Conservation (phyloP, 1,140 invertebrate genomes). For the Lethocerus indicus region DNA sequence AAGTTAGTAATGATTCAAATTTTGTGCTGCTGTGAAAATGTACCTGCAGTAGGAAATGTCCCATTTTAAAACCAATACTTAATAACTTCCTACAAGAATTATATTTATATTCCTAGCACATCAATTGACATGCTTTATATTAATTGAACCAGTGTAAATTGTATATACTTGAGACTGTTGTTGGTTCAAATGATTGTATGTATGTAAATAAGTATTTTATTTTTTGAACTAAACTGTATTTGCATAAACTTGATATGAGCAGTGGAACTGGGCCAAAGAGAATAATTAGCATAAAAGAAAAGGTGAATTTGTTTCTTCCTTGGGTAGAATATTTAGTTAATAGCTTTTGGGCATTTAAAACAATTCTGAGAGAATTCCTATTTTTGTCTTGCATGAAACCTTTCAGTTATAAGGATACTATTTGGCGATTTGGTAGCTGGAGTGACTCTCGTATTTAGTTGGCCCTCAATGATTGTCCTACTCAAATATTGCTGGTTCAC, state of each 20-base stretch:
- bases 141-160: too few relatives aligned
- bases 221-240: too few relatives aligned
- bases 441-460: conserved; percentile 61
- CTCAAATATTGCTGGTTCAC: conserved; percentile 62
- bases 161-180: too few relatives aligned
- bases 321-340: conserved; percentile 24
- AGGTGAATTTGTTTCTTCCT: conserved; percentile 19
- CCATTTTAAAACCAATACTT: too few relatives aligned
- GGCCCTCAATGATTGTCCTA: conserved; percentile 74
- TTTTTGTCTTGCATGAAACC: conserved; percentile 53
- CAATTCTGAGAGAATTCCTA: conserved; percentile 47
- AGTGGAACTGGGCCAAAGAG: conserved; percentile 23
- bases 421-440: conserved; percentile 72
- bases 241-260: too few relatives aligned
- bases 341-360: conserved; percentile 39
- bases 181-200: too few relatives aligned
- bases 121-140: too few relatives aligned
- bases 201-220: conserved; percentile 5
- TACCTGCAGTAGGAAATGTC: not conserved
- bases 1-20: not conserved
- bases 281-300: conserved; percentile 21
- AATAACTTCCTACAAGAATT: not conserved
- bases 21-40: too few relatives aligned
- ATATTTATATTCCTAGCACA: too few relatives aligned
- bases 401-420: conserved; percentile 43